Evolutionary conservation across 2,888 invertebrate species (phyloP), one percentile per base, ranked within the genome.

Genomic region (Hypselothyrea guttata): DNA sequence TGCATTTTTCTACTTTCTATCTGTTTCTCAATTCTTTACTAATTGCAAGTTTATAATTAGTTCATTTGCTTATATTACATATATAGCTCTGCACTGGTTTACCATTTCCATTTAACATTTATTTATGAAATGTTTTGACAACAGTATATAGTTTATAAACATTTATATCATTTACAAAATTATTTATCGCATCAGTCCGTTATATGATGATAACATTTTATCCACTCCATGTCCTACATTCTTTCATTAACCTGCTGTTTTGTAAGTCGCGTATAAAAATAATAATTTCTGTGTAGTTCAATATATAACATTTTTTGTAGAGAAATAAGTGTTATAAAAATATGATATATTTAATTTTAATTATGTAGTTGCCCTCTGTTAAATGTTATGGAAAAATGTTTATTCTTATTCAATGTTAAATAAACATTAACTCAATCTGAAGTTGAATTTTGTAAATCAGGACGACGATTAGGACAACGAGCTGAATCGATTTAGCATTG

Each of bases 81-180:
- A 22, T 5, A 22, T 22, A 89, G 88, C 89, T 89, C 89, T 89
- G 89, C 89, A 89, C 89, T 89, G 89, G 89, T 89, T 89, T 87
- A 85, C 85, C 48, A 27, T 71, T 64, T 59, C 62, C 12, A 31
- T 9, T 49, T 49, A 42, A 42, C 15, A 27, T 22, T 41, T 52
- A 70, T 63, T n/a, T 51, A 51, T 27, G 47, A 58, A 73, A 60
- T 55, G 47, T 56, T 74, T 54, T 47, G 35, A 75, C 46, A 35
- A 41, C 58, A 54, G 22, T 4, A 22, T 22, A 22, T 22, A 4
- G 22, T 22, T 28, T 28, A 3, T 7, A 8, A 1, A 28, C 9
- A 28, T 28, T 28, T 4, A 1, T 33, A 11, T 33, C 33, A 11
- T 33, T 55, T 22, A 22, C 22, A 4, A 4, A 22, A 22, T 22